Evolutionary conservation across 2,797 vertebrate species (phyloP).

Genomic region (Bucorvus abyssinicus): DNA sequence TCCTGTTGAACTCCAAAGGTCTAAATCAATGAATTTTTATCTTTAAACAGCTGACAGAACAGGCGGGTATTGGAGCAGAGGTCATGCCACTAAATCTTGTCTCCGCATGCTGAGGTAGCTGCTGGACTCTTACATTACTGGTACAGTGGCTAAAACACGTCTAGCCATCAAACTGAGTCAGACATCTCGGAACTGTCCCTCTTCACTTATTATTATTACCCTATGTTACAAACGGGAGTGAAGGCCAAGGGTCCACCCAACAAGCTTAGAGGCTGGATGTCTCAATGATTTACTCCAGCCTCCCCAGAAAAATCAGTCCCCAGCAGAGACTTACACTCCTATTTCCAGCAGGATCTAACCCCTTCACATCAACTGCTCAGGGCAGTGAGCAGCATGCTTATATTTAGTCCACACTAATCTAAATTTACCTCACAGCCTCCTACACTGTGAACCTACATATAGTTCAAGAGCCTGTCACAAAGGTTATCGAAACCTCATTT

Average conservation of each 20-base stretch:
- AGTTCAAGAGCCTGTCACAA: slow-evolving; percentile 3
- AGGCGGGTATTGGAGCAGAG: not conserved
- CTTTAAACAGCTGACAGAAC: not conserved
- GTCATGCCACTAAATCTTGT: not conserved
- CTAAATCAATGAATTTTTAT: not conserved
- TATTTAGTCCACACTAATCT: slow-evolving; percentile 35
- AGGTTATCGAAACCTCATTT: slow-evolving; percentile 41
- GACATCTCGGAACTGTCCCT: not conserved
- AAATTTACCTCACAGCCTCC: slow-evolving; percentile 17
- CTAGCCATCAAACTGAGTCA: not conserved
- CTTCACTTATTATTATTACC: not conserved
- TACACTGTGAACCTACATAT: not conserved
- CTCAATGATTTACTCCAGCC: not conserved
- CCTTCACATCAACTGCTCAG: not conserved
- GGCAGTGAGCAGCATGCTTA: not conserved
- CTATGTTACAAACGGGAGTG: not conserved
- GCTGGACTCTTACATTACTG: not conserved
- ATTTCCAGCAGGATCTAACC: not conserved
- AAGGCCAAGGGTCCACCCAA: not conserved
- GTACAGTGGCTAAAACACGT: not conserved
- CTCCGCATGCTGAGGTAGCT: not conserved
- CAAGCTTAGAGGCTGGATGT: not conserved
- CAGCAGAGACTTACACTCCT: not conserved
- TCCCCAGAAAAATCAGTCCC: not conserved
- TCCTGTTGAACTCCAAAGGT: not conserved